Evolutionary conservation across 2,113 vertebrate species (phyloP).

Genomic region (Eidolon helvum): DNA sequence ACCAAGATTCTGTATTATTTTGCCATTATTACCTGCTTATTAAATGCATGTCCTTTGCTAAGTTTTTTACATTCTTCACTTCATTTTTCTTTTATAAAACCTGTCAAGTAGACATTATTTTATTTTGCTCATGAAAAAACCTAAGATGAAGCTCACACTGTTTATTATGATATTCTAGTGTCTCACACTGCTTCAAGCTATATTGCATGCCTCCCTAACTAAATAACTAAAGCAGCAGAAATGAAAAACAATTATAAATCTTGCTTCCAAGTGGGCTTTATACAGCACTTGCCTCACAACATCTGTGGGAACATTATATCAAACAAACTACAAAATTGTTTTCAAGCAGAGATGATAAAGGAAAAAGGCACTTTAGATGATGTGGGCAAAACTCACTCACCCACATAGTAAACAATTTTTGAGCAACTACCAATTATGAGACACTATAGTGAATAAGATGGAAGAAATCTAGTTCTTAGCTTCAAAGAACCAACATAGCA

Average conservation of each 20-base stretch:
- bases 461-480: neutral
- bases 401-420: neutral
- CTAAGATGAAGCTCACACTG: neutral
- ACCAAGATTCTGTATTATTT: neutral
- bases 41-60: neutral
- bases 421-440: neutral
- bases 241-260: constrained; percentile 23
- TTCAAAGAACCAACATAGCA: neutral
- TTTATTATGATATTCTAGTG: neutral
- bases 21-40: neutral
- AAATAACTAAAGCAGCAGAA: neutral
- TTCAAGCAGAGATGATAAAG: constrained; percentile 12
- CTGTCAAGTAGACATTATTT: neutral
- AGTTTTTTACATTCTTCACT: neutral
- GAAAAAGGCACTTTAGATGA: neutral
- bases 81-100: constrained; percentile 46
- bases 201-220: neutral
- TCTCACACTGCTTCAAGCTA: neutral
- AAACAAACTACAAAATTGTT: neutral
- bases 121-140: neutral
- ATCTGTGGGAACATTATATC: neutral
- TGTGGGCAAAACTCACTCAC: neutral
- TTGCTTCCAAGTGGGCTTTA: neutral
- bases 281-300: neutral
- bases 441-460: neutral